phyloP scores from a whole-genome alignment of 2,797 vertebrate species.

The Alca torda region DNA sequence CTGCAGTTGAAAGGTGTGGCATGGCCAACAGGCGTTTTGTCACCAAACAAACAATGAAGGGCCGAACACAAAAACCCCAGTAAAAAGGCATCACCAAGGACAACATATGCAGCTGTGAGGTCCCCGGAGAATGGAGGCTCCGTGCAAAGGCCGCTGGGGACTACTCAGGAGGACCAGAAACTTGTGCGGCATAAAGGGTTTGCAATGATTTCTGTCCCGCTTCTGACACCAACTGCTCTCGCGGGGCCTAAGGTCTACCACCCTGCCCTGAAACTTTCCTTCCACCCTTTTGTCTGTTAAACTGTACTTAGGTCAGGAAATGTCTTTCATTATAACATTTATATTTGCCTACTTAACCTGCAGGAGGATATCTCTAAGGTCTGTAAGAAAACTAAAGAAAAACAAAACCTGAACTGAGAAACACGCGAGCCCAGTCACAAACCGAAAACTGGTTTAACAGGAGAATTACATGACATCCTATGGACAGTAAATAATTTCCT shows the following conservation, averaged over 20 bases:
- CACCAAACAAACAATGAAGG: rapidly evolving
- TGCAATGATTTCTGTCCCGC: background rate
- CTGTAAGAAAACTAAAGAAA: background rate
- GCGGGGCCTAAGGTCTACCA: rapidly evolving
- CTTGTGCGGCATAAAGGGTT: background rate
- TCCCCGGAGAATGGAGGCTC: background rate
- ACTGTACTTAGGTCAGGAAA: background rate
- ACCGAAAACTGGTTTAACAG: background rate
- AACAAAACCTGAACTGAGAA: background rate
- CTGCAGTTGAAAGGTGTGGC: background rate
- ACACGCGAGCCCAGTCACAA: background rate
- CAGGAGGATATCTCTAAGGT: background rate
- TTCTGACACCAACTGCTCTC: background rate
- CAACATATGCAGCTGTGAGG: background rate
- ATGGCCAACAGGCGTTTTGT: rapidly evolving
- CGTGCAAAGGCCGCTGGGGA: background rate
- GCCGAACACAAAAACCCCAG: background rate
- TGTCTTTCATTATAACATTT: background rate
- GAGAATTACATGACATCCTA: background rate
- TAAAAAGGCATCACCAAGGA: no score
- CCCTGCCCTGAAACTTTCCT: background rate
- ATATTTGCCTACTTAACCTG: background rate
- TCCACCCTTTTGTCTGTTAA: background rate
- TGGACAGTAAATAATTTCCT: background rate
- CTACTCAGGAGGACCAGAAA: background rate